Evolutionary conservation across 2,113 vertebrate species (phyloP).

Genomic region (Carassius carassius): DNA sequence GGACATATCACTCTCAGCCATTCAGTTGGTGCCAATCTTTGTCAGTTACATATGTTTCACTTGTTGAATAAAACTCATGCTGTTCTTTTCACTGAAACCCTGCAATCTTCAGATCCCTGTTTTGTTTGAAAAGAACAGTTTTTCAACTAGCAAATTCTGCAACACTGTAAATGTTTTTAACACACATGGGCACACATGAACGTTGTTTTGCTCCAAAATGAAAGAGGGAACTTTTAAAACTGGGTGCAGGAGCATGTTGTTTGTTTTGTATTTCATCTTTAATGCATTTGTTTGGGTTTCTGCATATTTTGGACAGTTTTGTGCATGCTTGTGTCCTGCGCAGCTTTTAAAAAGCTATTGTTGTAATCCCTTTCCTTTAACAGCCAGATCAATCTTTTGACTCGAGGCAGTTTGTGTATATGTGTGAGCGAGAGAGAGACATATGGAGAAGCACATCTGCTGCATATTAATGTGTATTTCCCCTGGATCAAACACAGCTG

Average conservation of each 20-base stretch:
- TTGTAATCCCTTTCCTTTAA: constrained; percentile 25
- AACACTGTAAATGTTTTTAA: background rate
- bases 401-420: background rate
- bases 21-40: too few relatives aligned
- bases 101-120: background rate
- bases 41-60: too few relatives aligned
- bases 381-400: constrained; percentile 26
- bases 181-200: background rate
- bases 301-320: background rate
- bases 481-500: constrained; percentile 55
- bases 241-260: constrained; percentile 26
- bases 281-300: constrained; percentile 4
- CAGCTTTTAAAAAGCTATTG: background rate
- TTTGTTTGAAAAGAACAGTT: constrained; percentile 16
- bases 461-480: constrained; percentile 59
- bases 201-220: background rate
- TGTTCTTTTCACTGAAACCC: background rate
- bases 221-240: background rate
- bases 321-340: background rate
- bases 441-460: constrained; percentile 68
- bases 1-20: too few relatives aligned
- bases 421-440: background rate
- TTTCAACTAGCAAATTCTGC: background rate
- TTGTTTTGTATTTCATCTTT: background rate
- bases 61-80: background rate